phyloP scores from a whole-genome alignment of 1,140 invertebrate species.

The Drosophila biarmipes region DNA sequence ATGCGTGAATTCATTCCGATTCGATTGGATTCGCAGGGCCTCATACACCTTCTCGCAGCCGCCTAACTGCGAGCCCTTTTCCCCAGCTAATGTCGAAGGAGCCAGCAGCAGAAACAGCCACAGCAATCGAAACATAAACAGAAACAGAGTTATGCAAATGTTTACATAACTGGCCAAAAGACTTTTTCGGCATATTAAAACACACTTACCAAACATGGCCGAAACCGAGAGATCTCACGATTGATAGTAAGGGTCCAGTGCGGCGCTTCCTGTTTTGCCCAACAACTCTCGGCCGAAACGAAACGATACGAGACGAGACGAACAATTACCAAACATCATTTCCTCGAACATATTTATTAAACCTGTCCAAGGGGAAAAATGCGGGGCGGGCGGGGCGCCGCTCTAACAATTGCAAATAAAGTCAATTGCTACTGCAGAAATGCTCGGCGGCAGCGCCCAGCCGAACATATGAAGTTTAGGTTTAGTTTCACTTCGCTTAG shows the following conservation, averaged over 20 bases:
- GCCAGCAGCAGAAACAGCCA: neutral
- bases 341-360: conserved; percentile 84
- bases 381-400: conserved; percentile 17
- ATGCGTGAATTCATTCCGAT: conserved; percentile 73
- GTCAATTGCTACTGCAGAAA: conserved; percentile 78
- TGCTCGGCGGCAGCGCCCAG: conserved; percentile 39
- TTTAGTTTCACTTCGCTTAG: conserved; percentile 52
- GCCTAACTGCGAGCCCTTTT: conserved; percentile 1
- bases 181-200: conserved; percentile 53
- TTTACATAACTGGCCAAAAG: conserved; percentile 42
- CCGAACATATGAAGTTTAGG: conserved; percentile 53
- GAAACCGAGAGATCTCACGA: conserved; percentile 54
- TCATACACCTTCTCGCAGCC: conserved; percentile 4
- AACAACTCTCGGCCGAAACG: conserved; percentile 44
- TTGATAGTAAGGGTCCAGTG: conserved; percentile 70
- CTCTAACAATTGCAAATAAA: conserved; percentile 75
- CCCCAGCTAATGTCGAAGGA: conserved; percentile 37
- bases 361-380: conserved; percentile 69
- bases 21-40: conserved; percentile 6
- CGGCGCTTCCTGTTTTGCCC: conserved; percentile 67
- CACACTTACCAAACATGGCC: conserved; percentile 40
- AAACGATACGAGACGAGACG: conserved; percentile 48
- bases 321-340: conserved; percentile 84
- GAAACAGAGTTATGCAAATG: conserved; percentile 37
- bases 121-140: conserved; percentile 7